Percentiles rank a stretch among this genome's conserved stretches.
Conservation (phyloP, 2,888 invertebrate genomes). For the Serripes groenlandicus region DNA sequence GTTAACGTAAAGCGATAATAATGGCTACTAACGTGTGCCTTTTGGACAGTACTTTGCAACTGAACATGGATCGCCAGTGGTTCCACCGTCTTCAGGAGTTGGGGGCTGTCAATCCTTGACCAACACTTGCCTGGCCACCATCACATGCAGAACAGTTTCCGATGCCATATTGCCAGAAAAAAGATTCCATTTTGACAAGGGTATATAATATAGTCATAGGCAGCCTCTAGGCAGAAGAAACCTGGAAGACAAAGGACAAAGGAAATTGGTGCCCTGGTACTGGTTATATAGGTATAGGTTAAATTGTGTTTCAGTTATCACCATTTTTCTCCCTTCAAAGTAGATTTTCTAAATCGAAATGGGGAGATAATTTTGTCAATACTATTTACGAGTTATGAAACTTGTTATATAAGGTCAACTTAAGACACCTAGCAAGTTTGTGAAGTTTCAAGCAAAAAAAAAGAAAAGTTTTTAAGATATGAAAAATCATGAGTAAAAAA, state of each 20-base stretch:
- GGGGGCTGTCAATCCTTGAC: conserved; percentile 79
- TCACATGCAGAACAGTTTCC: conserved; percentile 82
- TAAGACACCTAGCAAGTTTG: no score
- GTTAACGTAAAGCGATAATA: no score
- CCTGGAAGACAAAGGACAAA: conserved; percentile 81
- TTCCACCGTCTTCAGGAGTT: conserved; percentile 83
- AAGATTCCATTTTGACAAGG: conserved; percentile 85
- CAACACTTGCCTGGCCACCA: conserved; percentile 82
- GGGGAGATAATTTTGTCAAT: no score
- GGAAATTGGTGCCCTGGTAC: conserved; percentile 70
- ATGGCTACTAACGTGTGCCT: conserved; percentile 78
- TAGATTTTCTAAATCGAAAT: no score
- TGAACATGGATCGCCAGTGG: conserved; percentile 83
- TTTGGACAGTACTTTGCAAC: conserved; percentile 82
- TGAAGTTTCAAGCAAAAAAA: no score
- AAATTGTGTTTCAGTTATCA: no score
- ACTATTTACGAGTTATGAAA: no score
- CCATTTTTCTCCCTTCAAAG: no score
- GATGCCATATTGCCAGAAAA: conserved; percentile 75
- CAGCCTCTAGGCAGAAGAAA: conserved; percentile 82
- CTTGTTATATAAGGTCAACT: no score
- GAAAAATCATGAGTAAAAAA: no score
- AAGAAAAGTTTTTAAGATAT: no score
- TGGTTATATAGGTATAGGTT: no score
- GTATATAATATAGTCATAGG: conserved; percentile 73